Evolutionary conservation across 2,888 invertebrate species (phyloP), one percentile per base, ranked within the genome.

Genomic region (Eristalis tenax): DNA sequence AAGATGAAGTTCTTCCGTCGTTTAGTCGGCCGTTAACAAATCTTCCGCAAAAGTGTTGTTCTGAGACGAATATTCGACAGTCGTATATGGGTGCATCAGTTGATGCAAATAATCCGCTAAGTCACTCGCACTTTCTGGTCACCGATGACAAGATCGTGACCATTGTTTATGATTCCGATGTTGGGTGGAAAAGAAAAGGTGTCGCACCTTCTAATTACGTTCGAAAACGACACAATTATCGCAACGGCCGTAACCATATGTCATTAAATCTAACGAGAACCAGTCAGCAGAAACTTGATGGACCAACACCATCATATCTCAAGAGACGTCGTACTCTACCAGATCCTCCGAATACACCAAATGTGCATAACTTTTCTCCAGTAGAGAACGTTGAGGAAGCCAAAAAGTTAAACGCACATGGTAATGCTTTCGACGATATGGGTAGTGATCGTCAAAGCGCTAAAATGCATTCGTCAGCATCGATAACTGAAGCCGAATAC

Each of bases 121-220:
- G 92, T 76, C 93, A 93, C 78, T 93, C 93, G 38, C 93, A 93
- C 89, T 93, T 93, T 35, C 90, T 93, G 26, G 93, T 93, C 23
- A 93, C 93, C 11, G 93, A 93, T 69, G 93, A 93, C 88, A 92
- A 93, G 89, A 92, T 93, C 64, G 92, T 93, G 28, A 93, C 93
- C 77, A 93, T 93, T 59, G 93, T 93, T 57, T 94, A 93, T 57
- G 93, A 93, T 89, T 93, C 94, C 5, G 93, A 94, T 89, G 93
- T 92, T 28, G 93, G 93, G 2, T 93, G 93, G 93, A 92, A 92
- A 1, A 90, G 93, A 13, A 93, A 93, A 43, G 92, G 92, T 10
- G 92, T 92, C 2, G 93, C 92, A 0, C 91, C 92, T 1, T 91
- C 92, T 0, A 90, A 91, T 5, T 92, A 91, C 70, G 90, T 91